A percentile compares a stretch with the other conserved stretches of the same genome.
Conservation (phyloP, 2,888 invertebrate species). For the Crossocerus cetratus region DNA sequence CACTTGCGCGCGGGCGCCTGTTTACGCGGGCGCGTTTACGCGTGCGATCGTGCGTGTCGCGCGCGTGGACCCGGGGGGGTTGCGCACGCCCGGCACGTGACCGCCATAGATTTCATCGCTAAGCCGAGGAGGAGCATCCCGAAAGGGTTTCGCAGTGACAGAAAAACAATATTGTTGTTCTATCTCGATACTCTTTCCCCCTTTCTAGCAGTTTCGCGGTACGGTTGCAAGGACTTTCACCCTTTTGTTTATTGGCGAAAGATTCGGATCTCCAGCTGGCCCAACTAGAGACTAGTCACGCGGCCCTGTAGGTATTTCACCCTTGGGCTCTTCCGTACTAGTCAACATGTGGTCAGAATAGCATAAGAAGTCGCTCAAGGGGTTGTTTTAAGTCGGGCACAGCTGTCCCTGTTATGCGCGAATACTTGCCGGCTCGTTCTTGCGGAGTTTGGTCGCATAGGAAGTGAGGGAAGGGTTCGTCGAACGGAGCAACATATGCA, state of each 20-base stretch:
- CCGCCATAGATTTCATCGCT: conserved; percentile 53
- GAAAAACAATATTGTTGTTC: conserved; percentile 69
- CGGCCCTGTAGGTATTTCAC: no score
- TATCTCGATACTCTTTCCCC: conserved; percentile 40
- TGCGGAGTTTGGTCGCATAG: conserved; percentile 15
- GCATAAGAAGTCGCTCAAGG: no score
- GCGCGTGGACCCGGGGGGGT: conserved; percentile 56
- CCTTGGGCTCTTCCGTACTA: no score
- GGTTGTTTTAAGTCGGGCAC: neutral
- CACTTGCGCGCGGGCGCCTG: conserved; percentile 51
- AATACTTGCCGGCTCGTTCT: conserved; percentile 36
- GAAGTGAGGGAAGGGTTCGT: conserved; percentile 39
- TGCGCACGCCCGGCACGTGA: conserved; percentile 67
- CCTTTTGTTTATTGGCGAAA: no score
- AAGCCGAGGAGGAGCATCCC: conserved; percentile 54
- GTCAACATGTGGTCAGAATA: no score
- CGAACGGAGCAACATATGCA: conserved; percentile 61
- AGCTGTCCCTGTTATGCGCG: conserved; percentile 44
- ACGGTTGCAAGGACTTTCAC: no score
- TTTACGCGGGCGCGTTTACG: conserved; percentile 52
- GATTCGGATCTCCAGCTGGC: no score
- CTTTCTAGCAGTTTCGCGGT: no score
- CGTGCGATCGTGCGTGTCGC: conserved; percentile 44
- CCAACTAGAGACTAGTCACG: no score
- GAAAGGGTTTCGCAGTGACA: conserved; percentile 54